Base-by-base conservation (phyloP, 2,113 vertebrate species). In the Saguinus midas region DNA sequence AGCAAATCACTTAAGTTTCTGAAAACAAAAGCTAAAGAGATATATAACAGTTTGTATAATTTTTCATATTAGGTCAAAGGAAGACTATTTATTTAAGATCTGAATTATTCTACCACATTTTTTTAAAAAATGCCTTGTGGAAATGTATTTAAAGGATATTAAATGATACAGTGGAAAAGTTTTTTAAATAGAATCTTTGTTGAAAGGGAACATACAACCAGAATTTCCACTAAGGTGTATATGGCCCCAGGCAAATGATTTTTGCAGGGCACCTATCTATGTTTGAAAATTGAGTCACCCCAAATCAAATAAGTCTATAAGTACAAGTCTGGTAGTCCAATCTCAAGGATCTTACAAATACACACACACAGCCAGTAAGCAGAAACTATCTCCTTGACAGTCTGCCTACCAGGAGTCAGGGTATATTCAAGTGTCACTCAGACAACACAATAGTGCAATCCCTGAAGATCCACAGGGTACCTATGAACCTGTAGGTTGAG, bases 1-100 rank as follows among this genome's bases (percentile, higher is more conserved):
- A 29, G 70, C 75, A n/a, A 79, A 80, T 27, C 1, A 3, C 16
- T 29, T 85, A 40, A 43, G 20, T 66, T 81, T 95, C 32, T 87
- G 75, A 84, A 86, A 96, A 27, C 3, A 23, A 91, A 55, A 61
- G 17, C 43, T 76, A 66, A 68, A 90, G 64, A 95, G 17, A 87
- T 80, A 50, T 4, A 32, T 48, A 8, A 61, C 20, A 18, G 43
- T 14, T 50, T 61, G 72, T 66, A 27, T n/a, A 16, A 79, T 73
- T 52, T 52, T 52, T 87, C 11, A 1, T 32, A 1, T 52, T 61
- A 66, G 16, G 20, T 40, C 17, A 45, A 87, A 78, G 5, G 75
- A 84, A 80, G 3, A 35, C 81, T 80, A 40, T n/a, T 12, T 27
- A 94, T 81, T 87, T 14, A 52, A 25, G 1, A 35, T 37, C 29